Percentiles rank a stretch among this genome's conserved stretches.
Conservation (phyloP, 2,888 invertebrate genomes). For the Synanthedon vespiformis region DNA sequence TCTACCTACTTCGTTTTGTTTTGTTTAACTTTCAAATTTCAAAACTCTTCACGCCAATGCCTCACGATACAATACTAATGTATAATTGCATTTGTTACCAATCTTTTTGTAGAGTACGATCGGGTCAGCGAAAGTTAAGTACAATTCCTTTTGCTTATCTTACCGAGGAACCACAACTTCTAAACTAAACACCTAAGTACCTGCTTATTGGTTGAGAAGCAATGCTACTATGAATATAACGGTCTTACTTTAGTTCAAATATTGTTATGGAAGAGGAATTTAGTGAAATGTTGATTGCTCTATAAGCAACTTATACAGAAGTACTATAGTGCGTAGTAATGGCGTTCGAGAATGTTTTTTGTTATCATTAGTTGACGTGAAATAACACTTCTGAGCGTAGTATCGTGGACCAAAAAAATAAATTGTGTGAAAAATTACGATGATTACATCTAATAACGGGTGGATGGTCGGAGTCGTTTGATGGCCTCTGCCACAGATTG, state of each 20-base stretch:
- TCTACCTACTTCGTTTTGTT: slow-evolving; percentile 49
- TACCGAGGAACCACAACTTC: no score
- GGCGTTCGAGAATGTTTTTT: slow-evolving; percentile 48
- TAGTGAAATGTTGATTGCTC: slow-evolving; percentile 12
- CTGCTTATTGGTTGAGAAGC: no score
- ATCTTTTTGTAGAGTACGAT: slow-evolving; percentile 28
- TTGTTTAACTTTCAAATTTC: slow-evolving; percentile 66
- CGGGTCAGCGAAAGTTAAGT: slow-evolving; percentile 29
- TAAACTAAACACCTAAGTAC: no score
- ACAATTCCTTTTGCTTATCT: slow-evolving; percentile 4
- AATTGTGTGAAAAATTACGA: slow-evolving; percentile 70
- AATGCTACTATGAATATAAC: not conserved
- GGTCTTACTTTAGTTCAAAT: slow-evolving; percentile 13
- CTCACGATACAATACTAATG: slow-evolving; percentile 43
- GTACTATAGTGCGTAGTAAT: slow-evolving; percentile 11
- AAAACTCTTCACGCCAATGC: slow-evolving; percentile 36
- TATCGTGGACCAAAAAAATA: slow-evolving; percentile 54
- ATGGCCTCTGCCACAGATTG: slow-evolving; percentile 56
- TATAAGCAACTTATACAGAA: not conserved
- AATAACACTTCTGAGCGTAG: slow-evolving; percentile 15
- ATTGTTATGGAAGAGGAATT: slow-evolving; percentile 13
- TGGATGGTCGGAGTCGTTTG: slow-evolving; percentile 47
- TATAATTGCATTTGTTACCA: slow-evolving; percentile 45
- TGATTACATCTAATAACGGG: slow-evolving; percentile 65
- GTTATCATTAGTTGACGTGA: slow-evolving; percentile 62